Evolutionary conservation across 1,140 invertebrate genomes (phyloP), one percentile per base, ranked within the genome.

Genomic region (Listronotus oregonensis): DNA sequence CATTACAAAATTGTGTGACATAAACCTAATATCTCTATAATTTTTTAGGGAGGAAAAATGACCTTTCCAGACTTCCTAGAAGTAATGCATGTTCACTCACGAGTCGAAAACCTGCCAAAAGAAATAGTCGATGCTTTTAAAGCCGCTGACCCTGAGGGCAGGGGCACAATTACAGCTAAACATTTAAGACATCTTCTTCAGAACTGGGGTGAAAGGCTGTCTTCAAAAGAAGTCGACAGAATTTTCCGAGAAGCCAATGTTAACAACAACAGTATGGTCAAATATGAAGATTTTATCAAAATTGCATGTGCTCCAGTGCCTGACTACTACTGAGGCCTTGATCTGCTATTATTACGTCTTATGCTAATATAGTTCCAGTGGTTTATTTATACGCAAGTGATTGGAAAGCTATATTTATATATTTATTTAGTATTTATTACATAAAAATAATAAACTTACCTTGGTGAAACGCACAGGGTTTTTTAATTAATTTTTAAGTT

Each of bases 1-100:
- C n/a, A n/a, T n/a, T n/a, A n/a, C n/a, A n/a, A n/a, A n/a, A n/a
- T n/a, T n/a, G n/a, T n/a, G n/a, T n/a, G n/a, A n/a, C n/a, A n/a
- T n/a, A n/a, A n/a, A n/a, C n/a, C n/a, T n/a, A n/a, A n/a, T n/a
- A n/a, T n/a, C n/a, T n/a, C n/a, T n/a, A n/a, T n/a, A n/a, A n/a
- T n/a, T 64, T 62, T 71, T 75, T 75, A 37, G 83, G 86, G 92
- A 89, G 77, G 93, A 93, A 4, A 92, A 79, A 94, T 98, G 87
- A 90, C 92, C 3, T 98, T 98, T 81, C 93, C 95, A 0, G 94
- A 96, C 75, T 97, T 98, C 75, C 79, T 98, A 8, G 95, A 97
- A 77, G 90, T 96, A 1, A 94, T 97, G 92, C 94, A 98, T 79
- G 85, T 90, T 66, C 95, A 98, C 78, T 94, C 85, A n/a, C 75